Evolutionary conservation across 2,888 invertebrate genomes (phyloP).

Genomic region (Drosophila mulleri): DNA sequence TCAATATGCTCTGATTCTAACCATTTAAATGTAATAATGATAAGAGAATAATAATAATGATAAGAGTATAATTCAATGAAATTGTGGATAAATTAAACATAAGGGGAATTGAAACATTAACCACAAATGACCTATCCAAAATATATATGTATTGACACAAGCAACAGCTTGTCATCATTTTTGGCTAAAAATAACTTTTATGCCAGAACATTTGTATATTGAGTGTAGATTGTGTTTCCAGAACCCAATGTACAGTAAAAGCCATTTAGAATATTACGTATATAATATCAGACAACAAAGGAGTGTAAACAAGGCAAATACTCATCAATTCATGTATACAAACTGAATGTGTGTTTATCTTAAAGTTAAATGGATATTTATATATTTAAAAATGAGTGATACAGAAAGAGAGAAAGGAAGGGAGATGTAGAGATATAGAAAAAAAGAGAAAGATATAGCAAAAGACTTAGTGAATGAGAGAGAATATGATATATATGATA

Average conservation of each 20-base stretch:
- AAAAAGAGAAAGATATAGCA: no score
- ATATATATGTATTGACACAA: constrained; percentile 39
- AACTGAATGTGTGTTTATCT: constrained; percentile 8
- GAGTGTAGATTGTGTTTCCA: constrained; percentile 26
- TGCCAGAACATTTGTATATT: constrained; percentile 34
- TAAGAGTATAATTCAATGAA: background rate
- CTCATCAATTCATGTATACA: constrained; percentile 16
- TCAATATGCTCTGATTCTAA: background rate
- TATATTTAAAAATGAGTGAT: no score
- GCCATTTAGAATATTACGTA: constrained; percentile 46
- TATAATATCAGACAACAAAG: constrained; percentile 38
- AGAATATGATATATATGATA: no score
- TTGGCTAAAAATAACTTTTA: constrained; percentile 42
- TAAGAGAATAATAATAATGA: background rate
- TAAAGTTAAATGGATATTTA: background rate
- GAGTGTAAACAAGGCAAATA: constrained; percentile 37
- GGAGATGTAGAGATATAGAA: background rate
- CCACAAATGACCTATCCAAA: constrained; percentile 30
- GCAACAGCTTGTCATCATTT: constrained; percentile 14
- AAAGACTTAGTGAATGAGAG: no score
- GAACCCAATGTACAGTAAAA: constrained; percentile 25
- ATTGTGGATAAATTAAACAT: background rate
- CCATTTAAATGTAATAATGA: background rate
- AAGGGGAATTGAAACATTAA: constrained; percentile 8
- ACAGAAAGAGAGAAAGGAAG: no score